phyloP scores from a whole-genome alignment of 2,113 vertebrate genomes.

The Rousettus leschenaultii region DNA sequence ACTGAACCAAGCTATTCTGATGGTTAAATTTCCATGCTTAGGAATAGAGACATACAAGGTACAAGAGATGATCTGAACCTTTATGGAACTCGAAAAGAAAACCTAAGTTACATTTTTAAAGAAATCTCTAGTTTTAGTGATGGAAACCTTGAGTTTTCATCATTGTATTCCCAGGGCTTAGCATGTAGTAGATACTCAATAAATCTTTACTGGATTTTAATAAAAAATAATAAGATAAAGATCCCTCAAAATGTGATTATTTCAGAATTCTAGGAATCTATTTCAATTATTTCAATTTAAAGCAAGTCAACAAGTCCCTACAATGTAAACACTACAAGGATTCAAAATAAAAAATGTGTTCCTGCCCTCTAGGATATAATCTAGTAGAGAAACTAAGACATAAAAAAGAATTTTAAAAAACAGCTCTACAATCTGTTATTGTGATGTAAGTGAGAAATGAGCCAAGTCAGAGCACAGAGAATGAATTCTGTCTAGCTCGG shows the following conservation, averaged over 20 bases:
- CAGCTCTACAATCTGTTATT: background rate
- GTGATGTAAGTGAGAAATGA: background rate
- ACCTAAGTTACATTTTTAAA: background rate
- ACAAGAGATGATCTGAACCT: background rate
- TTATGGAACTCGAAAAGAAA: background rate
- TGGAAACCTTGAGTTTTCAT: background rate
- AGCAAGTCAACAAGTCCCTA: background rate
- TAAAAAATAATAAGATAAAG: background rate
- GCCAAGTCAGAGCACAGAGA: background rate
- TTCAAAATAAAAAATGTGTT: background rate
- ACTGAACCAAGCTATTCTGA: background rate
- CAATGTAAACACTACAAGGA: background rate
- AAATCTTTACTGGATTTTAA: background rate
- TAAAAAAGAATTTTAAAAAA: background rate
- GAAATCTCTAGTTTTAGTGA: background rate
- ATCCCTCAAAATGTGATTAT: background rate
- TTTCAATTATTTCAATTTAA: background rate
- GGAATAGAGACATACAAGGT: background rate
- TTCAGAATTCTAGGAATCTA: background rate
- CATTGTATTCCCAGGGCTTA: background rate
- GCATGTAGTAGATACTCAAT: background rate
- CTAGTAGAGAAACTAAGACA: background rate
- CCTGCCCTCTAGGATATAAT: background rate
- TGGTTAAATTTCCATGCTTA: background rate
- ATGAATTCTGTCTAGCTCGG: background rate